Percentiles rank a stretch among this genome's conserved stretches.
Evolutionary conservation across 2,113 vertebrate species (phyloP).

Genomic region (Eulemur rufifrons): DNA sequence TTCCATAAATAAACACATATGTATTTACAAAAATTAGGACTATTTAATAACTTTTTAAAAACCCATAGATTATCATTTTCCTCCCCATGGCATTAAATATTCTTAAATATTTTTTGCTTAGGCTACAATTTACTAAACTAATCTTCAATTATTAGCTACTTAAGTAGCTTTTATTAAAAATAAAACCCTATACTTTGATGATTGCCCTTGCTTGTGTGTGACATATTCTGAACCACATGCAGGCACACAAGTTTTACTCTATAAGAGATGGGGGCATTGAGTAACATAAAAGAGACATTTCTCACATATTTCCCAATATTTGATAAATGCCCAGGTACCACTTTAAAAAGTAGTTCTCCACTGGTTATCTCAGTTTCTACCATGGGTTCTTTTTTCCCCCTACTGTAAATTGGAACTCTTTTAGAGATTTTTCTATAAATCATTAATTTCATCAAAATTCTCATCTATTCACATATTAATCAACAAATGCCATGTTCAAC

Average conservation of each 20-base stretch:
- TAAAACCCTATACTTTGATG: neutral
- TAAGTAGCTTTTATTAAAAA: neutral
- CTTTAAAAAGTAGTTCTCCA: slow-evolving; percentile 9
- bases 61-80: neutral
- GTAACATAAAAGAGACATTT: neutral
- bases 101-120: slow-evolving; percentile 5
- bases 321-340: neutral
- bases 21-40: neutral
- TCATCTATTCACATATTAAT: neutral
- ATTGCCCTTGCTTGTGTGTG: neutral
- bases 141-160: neutral
- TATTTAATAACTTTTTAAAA: slow-evolving; percentile 22
- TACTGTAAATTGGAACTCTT: neutral
- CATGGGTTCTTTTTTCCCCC: neutral
- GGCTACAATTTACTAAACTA: neutral
- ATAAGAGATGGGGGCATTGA: neutral
- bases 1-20: neutral
- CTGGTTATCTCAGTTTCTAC: neutral
- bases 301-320: neutral
- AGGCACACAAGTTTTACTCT: neutral
- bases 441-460: neutral
- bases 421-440: neutral
- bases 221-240: neutral
- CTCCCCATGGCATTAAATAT: neutral
- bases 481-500: neutral